Percentiles rank a stretch among this genome's conserved stretches.
Evolutionary conservation across 2,888 invertebrate species (phyloP).

Genomic region (Lordiphosa andalusiaca): DNA sequence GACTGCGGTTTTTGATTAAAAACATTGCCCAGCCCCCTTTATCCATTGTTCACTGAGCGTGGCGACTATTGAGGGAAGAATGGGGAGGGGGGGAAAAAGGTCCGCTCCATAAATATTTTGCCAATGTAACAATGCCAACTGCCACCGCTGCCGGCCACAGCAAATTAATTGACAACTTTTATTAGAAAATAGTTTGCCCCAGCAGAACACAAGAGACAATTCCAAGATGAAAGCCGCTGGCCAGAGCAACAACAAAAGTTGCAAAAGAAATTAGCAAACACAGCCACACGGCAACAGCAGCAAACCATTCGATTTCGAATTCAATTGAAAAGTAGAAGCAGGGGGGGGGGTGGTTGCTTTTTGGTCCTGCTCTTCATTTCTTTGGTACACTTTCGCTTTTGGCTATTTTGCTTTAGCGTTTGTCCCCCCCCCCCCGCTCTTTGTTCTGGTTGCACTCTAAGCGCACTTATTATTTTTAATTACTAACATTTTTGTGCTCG

Average conservation of each 20-base stretch:
- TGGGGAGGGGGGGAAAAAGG: constrained; percentile 12
- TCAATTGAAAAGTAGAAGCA: constrained; percentile 38
- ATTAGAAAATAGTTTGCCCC: constrained; percentile 47
- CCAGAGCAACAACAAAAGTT: constrained; percentile 36
- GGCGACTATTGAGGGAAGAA: constrained; percentile 27
- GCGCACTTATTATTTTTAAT: constrained; percentile 42
- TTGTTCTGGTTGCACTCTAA: constrained; percentile 18
- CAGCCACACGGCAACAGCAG: constrained; percentile 37
- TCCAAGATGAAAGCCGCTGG: constrained; percentile 15
- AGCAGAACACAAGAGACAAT: neutral
- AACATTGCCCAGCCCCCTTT: constrained; percentile 34
- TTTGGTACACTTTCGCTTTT: constrained; percentile 13
- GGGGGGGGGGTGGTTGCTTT: constrained; percentile 1
- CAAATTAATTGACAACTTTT: constrained; percentile 56
- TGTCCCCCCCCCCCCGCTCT: constrained; percentile 14
- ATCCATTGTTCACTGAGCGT: constrained; percentile 43
- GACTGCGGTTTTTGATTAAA: constrained; percentile 58
- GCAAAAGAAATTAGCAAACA: constrained; percentile 54
- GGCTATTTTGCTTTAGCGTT: constrained; percentile 4
- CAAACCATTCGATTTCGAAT: constrained; percentile 28
- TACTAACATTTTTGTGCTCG: constrained; percentile 38
- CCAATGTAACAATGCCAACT: too few species aligned
- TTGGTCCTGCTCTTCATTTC: neutral
- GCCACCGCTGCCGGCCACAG: constrained; percentile 19
- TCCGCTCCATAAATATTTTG: too few species aligned